Conservation (phyloP, 1,140 invertebrate species). For the Bradysia coprophila region DNA sequence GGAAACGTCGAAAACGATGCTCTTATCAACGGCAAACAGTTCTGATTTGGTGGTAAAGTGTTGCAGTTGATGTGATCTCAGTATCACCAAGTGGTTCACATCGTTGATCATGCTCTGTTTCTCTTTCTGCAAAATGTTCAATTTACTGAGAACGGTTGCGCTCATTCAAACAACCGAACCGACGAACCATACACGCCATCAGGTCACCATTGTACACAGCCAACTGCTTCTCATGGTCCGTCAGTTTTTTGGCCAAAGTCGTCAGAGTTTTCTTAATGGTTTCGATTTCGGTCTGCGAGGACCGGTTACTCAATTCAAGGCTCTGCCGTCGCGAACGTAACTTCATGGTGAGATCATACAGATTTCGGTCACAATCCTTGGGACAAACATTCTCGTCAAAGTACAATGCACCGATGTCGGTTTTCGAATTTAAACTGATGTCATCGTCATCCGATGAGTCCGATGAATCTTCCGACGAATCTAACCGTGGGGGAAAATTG, state of each 20-base stretch:
- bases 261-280: no score
- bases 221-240: no score
- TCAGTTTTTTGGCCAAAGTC: no score
- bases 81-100: constrained; percentile 36
- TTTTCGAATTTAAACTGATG: constrained; percentile 33
- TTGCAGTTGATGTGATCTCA: constrained; percentile 46
- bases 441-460: constrained; percentile 36
- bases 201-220: no score
- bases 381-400: constrained; percentile 60
- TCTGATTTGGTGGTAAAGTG: constrained; percentile 28
- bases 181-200: no score
- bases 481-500: constrained; percentile 8
- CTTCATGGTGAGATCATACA: constrained; percentile 43
- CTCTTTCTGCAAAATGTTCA: constrained; percentile 27
- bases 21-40: constrained; percentile 32
- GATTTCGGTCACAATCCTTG: constrained; percentile 42
- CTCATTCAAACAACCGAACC: no score
- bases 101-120: constrained; percentile 51
- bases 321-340: constrained; percentile 34
- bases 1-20: constrained; percentile 38
- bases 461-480: constrained; percentile 20
- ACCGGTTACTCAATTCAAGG: constrained; percentile 24
- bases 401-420: constrained; percentile 36
- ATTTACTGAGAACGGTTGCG: not conserved
- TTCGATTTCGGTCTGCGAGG: no score